Evolutionary conservation across 2,113 vertebrate species (phyloP), one percentile per base, ranked within the genome.

Genomic region (Sprattus sprattus): DNA sequence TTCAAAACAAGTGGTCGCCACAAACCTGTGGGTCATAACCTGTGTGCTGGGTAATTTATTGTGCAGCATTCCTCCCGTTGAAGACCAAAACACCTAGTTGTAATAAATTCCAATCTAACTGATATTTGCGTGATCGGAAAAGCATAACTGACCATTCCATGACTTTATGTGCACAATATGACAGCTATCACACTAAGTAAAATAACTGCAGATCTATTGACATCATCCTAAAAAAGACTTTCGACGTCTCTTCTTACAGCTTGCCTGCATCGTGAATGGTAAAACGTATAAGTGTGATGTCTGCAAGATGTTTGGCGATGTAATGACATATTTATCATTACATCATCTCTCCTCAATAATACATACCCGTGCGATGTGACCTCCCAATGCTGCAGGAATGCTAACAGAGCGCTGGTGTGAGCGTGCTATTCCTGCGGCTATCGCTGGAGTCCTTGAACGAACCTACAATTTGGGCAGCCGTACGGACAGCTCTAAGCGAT

Each of bases 361-460:
- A 86, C 87, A 67, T 85, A 88, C 87, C 87, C 78, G 60, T 50
- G 71, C 39, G 87, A 45, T 71, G 85, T 52, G 75, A 64, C 60
- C 57, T 75, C 46, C 25, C 49, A 71, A 84, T 81, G 87, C 84
- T 85, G 87, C 87, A 83, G 67, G 71, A 45, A 84, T 6, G 82
- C 50, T 45, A 84, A 44, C 32, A 32, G 32, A 39, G 71, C 10
- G 25, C 71, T 78, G 71, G 25, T 11, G 71, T 32, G 71, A 78
- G 71, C 71, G 60, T 15, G 81, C 83, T 87, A 78, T 83, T 67
- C 86, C 86, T 83, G 86, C 83, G 83, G 86, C 86, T 83, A 87
- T 84, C 81, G 64, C 82, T 81, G 10, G 82, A 87, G 86, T 84
- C 83, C 52, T 84, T 87, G 82, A 84, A 83, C 86, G 81, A 87